Evolutionary conservation across 2,113 vertebrate species (phyloP).

Genomic region (Saimiri boliviensis): DNA sequence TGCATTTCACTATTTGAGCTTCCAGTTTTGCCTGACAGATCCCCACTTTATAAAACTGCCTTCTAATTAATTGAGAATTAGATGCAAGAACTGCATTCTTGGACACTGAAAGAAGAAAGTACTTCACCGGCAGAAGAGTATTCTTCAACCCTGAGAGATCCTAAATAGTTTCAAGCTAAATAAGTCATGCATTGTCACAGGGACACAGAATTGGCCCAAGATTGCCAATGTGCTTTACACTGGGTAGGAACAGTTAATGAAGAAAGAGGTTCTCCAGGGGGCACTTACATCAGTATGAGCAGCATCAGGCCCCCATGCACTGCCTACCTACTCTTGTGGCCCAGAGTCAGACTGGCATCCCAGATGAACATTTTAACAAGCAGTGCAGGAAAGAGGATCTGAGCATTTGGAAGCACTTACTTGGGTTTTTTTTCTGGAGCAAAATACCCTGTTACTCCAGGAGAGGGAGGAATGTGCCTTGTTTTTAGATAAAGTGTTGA

Average conservation of each 20-base stretch:
- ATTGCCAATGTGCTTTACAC: background rate
- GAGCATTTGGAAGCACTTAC: slow-evolving; percentile 30
- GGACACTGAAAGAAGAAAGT: background rate
- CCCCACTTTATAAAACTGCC: background rate
- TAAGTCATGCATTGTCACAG: background rate
- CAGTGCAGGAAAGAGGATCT: background rate
- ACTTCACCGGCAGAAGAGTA: background rate
- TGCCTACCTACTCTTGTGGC: background rate
- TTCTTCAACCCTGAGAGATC: background rate
- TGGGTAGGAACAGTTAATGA: background rate
- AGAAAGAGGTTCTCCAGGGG: background rate
- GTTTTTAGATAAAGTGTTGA: background rate
- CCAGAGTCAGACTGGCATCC: background rate
- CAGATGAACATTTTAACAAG: background rate
- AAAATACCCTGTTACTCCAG: background rate
- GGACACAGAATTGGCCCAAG: background rate
- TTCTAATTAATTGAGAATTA: background rate
- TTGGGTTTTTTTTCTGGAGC: slow-evolving; percentile 11
- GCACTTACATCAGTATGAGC: background rate
- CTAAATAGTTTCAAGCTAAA: background rate
- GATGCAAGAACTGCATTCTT: background rate
- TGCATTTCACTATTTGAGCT: background rate
- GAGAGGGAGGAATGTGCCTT: background rate
- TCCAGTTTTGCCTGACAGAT: background rate
- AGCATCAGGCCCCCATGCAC: background rate